These are phyloP conservation scores for Rhizoglyphus robini DNA, from an alignment of 1,140 invertebrate species.

Conservation along the genomic window DNA sequence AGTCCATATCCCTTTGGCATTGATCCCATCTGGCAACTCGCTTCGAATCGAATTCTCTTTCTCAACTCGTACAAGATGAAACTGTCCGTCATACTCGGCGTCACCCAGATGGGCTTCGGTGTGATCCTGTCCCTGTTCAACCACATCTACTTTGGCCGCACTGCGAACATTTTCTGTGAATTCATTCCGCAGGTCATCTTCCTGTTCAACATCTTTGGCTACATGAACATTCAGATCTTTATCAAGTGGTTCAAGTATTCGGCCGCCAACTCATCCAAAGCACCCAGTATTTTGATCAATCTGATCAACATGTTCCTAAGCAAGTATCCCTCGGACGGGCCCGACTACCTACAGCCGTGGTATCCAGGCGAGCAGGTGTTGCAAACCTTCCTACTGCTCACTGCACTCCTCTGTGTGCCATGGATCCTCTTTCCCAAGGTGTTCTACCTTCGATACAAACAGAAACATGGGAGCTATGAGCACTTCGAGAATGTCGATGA, in stretches of 20 bases:
- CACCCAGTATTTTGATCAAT: constrained; percentile 47
- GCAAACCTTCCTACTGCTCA: constrained; percentile 55
- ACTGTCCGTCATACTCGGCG: constrained; percentile 85
- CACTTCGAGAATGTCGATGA: background rate
- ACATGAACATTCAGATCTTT: constrained; percentile 75
- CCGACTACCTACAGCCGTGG: constrained; percentile 19
- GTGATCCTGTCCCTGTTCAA: constrained; percentile 75
- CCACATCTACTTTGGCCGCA: constrained; percentile 40
- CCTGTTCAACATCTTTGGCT: constrained; percentile 74
- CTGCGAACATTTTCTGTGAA: constrained; percentile 61
- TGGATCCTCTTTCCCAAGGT: constrained; percentile 74
- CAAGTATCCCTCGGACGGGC: constrained; percentile 30
- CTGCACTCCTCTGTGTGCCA: constrained; percentile 69
- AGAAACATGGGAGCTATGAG: background rate
- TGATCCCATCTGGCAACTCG: constrained; percentile 45
- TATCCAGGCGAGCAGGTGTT: constrained; percentile 46
- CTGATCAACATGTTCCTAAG: constrained; percentile 50
- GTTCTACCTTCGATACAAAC: constrained; percentile 31
- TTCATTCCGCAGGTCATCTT: constrained; percentile 89
- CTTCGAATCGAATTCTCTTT: constrained; percentile 90
- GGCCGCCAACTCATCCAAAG: constrained; percentile 38
- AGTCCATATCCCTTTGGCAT: constrained; percentile 34
- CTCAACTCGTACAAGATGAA: constrained; percentile 99
- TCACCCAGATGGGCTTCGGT: constrained; percentile 91
- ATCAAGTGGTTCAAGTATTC: constrained; percentile 75